Conservation (phyloP, 2,888 invertebrate genomes). For the Ectemnius continuus region DNA sequence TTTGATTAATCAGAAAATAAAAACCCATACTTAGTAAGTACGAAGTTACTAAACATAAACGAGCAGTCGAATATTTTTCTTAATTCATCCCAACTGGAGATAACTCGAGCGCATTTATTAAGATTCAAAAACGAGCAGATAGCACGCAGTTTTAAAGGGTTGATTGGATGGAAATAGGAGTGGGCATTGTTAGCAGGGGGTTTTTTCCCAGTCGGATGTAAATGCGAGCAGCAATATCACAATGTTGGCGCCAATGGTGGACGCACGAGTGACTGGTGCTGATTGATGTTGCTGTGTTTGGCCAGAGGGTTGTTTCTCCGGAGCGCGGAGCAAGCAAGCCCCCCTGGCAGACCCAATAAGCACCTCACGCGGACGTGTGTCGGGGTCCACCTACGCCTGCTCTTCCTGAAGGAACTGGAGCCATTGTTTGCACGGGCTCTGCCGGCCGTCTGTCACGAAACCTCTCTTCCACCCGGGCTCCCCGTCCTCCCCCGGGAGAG, state of each 20-base stretch:
- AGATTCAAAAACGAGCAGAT: too few relatives aligned
- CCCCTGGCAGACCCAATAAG: constrained; percentile 75
- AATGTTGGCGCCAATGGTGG: constrained; percentile 73
- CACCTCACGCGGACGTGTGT: constrained; percentile 67
- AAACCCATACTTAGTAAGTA: too few relatives aligned
- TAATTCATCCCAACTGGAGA: too few relatives aligned
- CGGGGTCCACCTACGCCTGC: constrained; percentile 55
- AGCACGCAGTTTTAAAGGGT: too few relatives aligned
- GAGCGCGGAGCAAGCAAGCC: constrained; percentile 72
- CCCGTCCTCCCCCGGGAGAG: constrained; percentile 46
- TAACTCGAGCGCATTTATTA: too few relatives aligned
- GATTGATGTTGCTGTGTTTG: constrained; percentile 78
- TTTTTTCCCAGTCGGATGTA: constrained; percentile 63
- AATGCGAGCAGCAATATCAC: constrained; percentile 75
- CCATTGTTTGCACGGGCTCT: constrained; percentile 69
- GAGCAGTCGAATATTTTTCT: too few relatives aligned
- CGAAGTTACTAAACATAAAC: too few relatives aligned
- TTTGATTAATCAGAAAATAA: too few relatives aligned
- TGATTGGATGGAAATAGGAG: too few relatives aligned
- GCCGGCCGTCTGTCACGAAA: constrained; percentile 72
- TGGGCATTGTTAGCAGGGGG: constrained; percentile 17
- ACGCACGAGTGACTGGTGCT: constrained; percentile 77
- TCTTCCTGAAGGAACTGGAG: constrained; percentile 63
- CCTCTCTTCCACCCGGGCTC: constrained; percentile 48
- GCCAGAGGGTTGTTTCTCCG: constrained; percentile 77